A percentile compares a stretch with the other conserved stretches of the same genome.
Evolutionary conservation across 2,888 invertebrate genomes (phyloP).

Genomic region (Pantelozetes paolii): DNA sequence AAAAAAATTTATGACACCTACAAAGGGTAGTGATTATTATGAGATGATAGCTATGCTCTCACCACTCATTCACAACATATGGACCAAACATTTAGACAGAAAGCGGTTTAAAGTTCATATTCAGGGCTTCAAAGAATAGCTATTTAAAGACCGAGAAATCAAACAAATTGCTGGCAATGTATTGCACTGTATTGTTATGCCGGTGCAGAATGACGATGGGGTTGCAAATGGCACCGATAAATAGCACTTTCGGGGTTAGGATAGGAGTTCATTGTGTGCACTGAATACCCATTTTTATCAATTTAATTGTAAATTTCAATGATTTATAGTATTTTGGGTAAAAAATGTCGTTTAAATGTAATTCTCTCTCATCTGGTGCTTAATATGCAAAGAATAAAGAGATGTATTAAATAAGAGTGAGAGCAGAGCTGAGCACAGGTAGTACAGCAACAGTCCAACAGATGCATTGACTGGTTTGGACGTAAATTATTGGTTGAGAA

Average conservation of each 20-base stretch:
- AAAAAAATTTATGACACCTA: constrained; percentile 32
- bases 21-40: constrained; percentile 1
- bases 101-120: constrained; percentile 1
- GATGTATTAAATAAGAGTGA: neutral
- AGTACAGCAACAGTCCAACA: constrained; percentile 32
- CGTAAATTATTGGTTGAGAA: constrained; percentile 16
- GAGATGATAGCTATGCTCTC: neutral
- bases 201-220: neutral
- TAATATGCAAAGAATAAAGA: constrained; percentile 19
- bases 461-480: constrained; percentile 12
- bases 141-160: constrained; percentile 23
- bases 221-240: neutral
- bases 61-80: constrained; percentile 18
- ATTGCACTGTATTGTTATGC: neutral
- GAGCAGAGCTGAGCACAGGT: neutral
- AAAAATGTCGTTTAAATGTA: neutral
- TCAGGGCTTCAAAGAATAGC: neutral
- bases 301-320: neutral
- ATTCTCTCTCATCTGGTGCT: neutral
- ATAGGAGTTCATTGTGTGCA: neutral
- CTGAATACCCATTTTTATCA: constrained; percentile 8
- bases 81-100: constrained; percentile 3
- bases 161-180: constrained; percentile 23
- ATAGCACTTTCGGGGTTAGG: constrained; percentile 2
- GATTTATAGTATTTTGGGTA: neutral